Evolutionary conservation across 2,113 vertebrate genomes (phyloP).

Genomic region (Symphodus melops): DNA sequence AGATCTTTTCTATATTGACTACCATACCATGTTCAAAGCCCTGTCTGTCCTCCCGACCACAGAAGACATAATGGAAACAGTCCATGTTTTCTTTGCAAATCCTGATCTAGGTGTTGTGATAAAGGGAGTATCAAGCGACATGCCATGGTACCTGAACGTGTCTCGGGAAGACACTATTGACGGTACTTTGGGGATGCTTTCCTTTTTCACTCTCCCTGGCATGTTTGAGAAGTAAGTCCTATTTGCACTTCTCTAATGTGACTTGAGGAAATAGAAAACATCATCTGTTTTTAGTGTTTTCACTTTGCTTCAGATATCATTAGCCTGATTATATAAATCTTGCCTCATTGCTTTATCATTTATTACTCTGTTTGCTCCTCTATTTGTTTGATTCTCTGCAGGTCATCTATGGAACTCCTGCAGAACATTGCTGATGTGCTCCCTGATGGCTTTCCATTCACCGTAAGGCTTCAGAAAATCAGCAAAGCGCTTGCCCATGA

Average conservation of each 20-base stretch:
- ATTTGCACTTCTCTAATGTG: constrained; percentile 1
- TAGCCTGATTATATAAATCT: background rate
- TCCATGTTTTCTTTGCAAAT: constrained; percentile 74
- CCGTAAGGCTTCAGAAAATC: constrained; percentile 63
- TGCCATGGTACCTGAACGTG: constrained; percentile 55
- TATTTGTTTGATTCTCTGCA: constrained; percentile 40
- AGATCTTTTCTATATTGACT: constrained; percentile 77
- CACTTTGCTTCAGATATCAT: background rate
- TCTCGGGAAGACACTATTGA: constrained; percentile 68
- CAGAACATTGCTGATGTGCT: constrained; percentile 54
- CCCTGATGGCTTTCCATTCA: constrained; percentile 70
- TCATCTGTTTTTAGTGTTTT: background rate
- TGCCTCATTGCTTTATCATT: background rate
- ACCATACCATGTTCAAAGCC: constrained; percentile 63
- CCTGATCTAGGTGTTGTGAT: constrained; percentile 74
- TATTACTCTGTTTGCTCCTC: background rate
- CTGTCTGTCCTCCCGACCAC: constrained; percentile 54
- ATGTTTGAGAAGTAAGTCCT: constrained; percentile 52
- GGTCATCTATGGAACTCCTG: constrained; percentile 66
- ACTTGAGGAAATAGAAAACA: background rate
- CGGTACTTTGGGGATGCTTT: constrained; percentile 61
- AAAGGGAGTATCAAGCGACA: constrained; percentile 58
- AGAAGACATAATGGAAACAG: constrained; percentile 75
- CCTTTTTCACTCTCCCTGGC: constrained; percentile 66
- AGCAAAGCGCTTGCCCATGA: constrained; percentile 63